Evolutionary conservation across 1,140 invertebrate species (phyloP), one percentile per base, ranked within the genome.

Genomic region (Leptinotarsa lineolata): DNA sequence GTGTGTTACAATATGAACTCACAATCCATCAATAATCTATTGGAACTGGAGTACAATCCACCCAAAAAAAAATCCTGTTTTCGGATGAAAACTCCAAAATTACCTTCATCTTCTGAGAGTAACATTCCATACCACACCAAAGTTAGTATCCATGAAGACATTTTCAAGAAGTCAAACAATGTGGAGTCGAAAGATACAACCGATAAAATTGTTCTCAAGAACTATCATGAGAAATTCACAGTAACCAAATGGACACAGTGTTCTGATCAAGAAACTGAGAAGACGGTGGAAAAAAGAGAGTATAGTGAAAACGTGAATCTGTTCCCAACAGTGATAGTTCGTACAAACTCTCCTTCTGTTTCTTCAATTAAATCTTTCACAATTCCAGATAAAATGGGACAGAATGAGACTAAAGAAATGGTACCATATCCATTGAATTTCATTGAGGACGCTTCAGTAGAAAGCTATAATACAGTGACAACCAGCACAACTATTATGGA

Each of bases 81-180:
- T 20, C 18, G 68, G 6, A 3, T 70, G 46, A 58, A 30, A 24
- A 70, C 68, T n/a, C 68, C 68, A 16, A 70, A 59, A 22, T 24
- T 70, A 13, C 15, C 18, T 16, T 68, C 66, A 21, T 15, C 39
- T 48, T 70, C 68, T 8, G 68, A 70, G 6, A 24, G 68, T 18
- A 54, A 70, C 30, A 22, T 70, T 16, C 68, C 68, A 24, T 70
- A 70, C 54, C 68, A 70, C 22, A 70, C 68, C 13, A 54, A 70
- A 24, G 44, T 70, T 1, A 59, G 68, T 58, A 21, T 70, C n/a
- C 68, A 60, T 46, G 68, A 70, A 20, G 21, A 24, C 8, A 13
- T 70, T 13, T 70, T 70, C 48, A 58, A 70, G 44, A 59, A 70
- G 16, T 3, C 54, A 11, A 24, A 70, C 22, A 39, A 39, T 39